phyloP scores from a whole-genome alignment of 2,888 invertebrate species.

The Cephus runcator region DNA sequence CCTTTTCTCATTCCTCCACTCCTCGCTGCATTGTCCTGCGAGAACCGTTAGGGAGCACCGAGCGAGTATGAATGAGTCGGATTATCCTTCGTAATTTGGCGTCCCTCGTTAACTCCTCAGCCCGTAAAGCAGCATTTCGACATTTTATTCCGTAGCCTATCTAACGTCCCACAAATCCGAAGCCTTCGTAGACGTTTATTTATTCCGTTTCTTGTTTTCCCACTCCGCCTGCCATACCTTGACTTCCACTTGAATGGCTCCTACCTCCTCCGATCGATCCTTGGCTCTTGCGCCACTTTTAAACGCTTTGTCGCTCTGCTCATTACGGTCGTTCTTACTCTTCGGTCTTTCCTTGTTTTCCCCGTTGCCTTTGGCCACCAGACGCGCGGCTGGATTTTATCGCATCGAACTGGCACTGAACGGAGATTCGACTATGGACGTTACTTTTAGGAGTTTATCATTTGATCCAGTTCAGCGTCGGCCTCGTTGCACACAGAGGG shows the following conservation, averaged over 20 bases:
- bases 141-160: neutral
- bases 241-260: neutral
- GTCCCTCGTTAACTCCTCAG: neutral
- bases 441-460: neutral
- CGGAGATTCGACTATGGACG: neutral
- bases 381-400: neutral
- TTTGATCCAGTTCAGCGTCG: neutral
- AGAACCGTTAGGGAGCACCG: neutral
- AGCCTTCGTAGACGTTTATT: neutral
- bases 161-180: neutral
- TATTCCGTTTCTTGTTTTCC: neutral
- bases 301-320: neutral
- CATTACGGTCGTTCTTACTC: neutral
- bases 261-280: neutral
- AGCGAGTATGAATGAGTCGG: neutral
- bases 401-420: neutral
- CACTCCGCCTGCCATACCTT: neutral
- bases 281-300: neutral
- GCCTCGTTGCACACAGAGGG: neutral
- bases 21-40: neutral
- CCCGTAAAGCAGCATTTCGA: neutral
- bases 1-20: slow-evolving; percentile 8
- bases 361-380: neutral
- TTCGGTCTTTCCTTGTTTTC: neutral
- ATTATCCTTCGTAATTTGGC: neutral